Percentiles rank a stretch among this genome's conserved stretches.
Evolutionary conservation across 1,140 invertebrate species (phyloP).

Genomic region (Drosophila ambigua): DNA sequence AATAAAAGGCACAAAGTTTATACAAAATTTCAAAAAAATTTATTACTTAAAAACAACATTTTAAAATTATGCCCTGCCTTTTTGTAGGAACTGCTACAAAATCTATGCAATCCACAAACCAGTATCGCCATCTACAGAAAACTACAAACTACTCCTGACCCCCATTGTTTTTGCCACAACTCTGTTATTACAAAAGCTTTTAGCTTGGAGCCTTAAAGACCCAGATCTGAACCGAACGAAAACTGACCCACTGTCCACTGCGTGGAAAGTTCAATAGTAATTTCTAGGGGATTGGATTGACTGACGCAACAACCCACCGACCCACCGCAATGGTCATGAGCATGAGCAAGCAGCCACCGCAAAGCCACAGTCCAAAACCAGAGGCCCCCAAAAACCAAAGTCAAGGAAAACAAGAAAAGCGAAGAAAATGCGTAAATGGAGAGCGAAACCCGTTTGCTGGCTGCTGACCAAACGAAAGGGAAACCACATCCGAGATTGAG

Average conservation of each 20-base stretch:
- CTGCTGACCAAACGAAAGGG: constrained; percentile 47
- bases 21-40: no score
- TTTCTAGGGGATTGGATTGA: constrained; percentile 11
- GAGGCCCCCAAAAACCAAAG: constrained; percentile 24
- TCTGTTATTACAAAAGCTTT: not conserved
- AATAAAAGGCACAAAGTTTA: no score
- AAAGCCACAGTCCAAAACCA: constrained; percentile 14
- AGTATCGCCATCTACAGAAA: no score
- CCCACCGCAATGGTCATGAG: constrained; percentile 39
- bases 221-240: constrained; percentile 39
- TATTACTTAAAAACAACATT: no score
- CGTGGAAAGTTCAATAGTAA: constrained; percentile 45
- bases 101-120: no score
- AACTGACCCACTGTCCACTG: constrained; percentile 63
- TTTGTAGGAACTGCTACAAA: no score
- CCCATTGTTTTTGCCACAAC: no score
- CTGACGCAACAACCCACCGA: constrained; percentile 23
- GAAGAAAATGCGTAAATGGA: constrained; percentile 40
- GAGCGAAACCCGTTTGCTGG: constrained; percentile 40
- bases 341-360: constrained; percentile 4
- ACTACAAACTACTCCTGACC: no score
- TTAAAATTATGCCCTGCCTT: no score
- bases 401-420: constrained; percentile 61
- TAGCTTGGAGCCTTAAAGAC: constrained; percentile 21
- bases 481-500: constrained; percentile 43